Evolutionary conservation across 2,113 vertebrate species (phyloP), one percentile per base, ranked within the genome.

Genomic region (Cisticola juncidis): DNA sequence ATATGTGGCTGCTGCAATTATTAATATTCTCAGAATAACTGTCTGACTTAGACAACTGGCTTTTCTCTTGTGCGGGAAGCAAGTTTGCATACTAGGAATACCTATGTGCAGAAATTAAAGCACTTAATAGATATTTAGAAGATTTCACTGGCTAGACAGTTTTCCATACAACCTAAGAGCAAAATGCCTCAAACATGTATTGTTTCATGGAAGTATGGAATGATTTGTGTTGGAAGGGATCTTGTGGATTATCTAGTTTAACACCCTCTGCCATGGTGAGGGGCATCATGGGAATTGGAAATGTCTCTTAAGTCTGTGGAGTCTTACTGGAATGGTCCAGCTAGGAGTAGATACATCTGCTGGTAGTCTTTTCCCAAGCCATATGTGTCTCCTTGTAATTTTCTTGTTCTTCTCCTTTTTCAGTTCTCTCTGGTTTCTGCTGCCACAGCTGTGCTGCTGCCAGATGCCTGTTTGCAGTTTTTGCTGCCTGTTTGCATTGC

Each of bases 171-270:
- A 18, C 50, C 4, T 51, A 51, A 69, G 47, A 81, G 16, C 11
- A 60, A 51, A 65, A 31, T 45, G 31, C 12, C 11, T 14, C 16
- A 36, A 44, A 16, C 9, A 12, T 13, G 11, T 25, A 2, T 16
- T 54, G 10, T 4, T 31, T 8, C 3, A 4, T 48, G 42, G 29
- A 65, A 76, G 4, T 0, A 0, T 24, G 24, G 48, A 70, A 28
- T 36, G 14, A 26, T 62, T 69, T 42, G 25, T 9, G 26, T 35
- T 48, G 31, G 29, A 69, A 54, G 12, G 14, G 21, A 33, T 31
- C 11, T 54, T 69, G 31, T 9, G 12, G 14, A 47, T 76, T 40
- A 40, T 22, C 25, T 35, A 11, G 22, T 54, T 83, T 82, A 21
- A 69, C 76, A 40, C 6, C 11, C 3, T 51, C 25, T 76, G 71